Evolutionary conservation across 2,888 invertebrate genomes (phyloP), one percentile per base, ranked within the genome.

Genomic region (Branchellion lobata): DNA sequence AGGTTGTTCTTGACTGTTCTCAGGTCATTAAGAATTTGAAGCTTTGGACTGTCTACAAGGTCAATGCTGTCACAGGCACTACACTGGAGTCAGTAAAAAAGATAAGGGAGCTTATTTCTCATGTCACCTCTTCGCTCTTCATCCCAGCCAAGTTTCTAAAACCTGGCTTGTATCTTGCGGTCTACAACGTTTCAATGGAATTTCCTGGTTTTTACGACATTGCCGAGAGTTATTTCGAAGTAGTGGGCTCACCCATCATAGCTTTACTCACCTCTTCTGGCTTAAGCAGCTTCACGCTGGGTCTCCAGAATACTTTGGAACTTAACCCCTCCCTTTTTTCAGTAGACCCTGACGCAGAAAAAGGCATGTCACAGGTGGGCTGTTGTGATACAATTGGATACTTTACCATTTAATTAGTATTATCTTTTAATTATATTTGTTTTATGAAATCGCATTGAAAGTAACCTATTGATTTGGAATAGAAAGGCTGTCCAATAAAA

Each of bases 111-210:
- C 61, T 57, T 24, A 8, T 24, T 14, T 57, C 61, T 18, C 61
- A 57, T 24, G 24, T 5, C 5, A 57, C n/a, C n/a, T 57, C 61
- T 57, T 57, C 61, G 5, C 61, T 57, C 21, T n/a, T 57, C 5
- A 8, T 57, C 3, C 61, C 61, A 3, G 61, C n/a, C 61, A 57
- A 57, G 8, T 57, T 57, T 57, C 61, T 57, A 5, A 57, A 24
- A 18, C 11, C 21, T 5, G 61, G 61, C 3, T n/a, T 57, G 5
- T 57, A 57, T n/a, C 3, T 57, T 5, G 61, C 61, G 3, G 21
- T n/a, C n/a, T 57, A 57, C 61, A 57, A 57, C 61, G 61, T 57
- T 24, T 57, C 61, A 5, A 57, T 57, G 61, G 61, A 57, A 18
- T 57, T 57, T 57, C 61, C 61, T n/a, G 61, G 61, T n/a, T 18